Evolutionary conservation across 2,888 invertebrate species (phyloP), one percentile per base, ranked within the genome.

Genomic region (Cotesia congregata): DNA sequence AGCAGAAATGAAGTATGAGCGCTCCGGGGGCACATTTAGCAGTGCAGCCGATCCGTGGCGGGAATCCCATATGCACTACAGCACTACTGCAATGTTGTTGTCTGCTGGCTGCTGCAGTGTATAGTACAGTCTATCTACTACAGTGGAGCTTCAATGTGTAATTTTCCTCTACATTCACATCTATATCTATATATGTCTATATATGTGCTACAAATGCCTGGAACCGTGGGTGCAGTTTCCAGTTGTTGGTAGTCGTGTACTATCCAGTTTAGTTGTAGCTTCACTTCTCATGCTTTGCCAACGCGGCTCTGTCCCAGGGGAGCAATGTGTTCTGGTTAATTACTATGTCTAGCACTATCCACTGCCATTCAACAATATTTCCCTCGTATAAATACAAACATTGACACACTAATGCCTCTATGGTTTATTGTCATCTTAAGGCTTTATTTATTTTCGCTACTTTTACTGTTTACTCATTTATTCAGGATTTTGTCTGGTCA

Each of bases 311-410:
- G 82, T 88, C 88, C 88, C 88, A 84, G 80, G 88, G 86, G 89
- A 84, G 84, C 86, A 86, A 89, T 89, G 86, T 87, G 88, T 89
- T 87, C 87, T 85, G 84, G 84, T 88, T 88, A 88, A 89, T 89
- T 89, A 88, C 89, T 88, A 88, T 86, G 87, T 86, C 88, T 86
- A 85, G 83, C 83, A 50, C 50, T 50, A 50, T 50, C 50, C 50
- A 50, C 50, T 50, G 50, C 50, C 50, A 50, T 50, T 83, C 83
- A 85, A 67, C 69, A 74, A 41, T 67, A 62, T 62, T 61, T 67
- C 60, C 75, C 73, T 41, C 69, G 50, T 62, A 6, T 72, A 72
- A 76, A 76, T 76, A 76, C 72, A 76, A 76, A 76, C 62, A 76
- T 76, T 61, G 68, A 74, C 67, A 72, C 71, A 71, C 38, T 60